Percentiles rank a stretch among this genome's conserved stretches.
Conservation (phyloP, 2,888 invertebrate species). For the Iphiclides podalirius region DNA sequence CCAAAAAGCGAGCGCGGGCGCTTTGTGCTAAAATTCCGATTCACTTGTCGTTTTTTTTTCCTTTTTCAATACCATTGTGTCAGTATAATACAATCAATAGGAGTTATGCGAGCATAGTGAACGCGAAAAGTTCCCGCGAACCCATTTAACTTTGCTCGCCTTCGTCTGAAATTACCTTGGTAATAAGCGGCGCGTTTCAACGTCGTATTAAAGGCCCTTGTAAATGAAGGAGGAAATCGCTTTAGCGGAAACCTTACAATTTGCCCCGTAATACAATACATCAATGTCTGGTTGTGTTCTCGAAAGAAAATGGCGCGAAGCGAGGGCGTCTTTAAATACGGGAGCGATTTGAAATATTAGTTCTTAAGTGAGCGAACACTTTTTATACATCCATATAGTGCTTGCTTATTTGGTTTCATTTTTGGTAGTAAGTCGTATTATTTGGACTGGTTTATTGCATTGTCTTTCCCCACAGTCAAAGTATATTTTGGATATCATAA, state of each 20-base stretch:
- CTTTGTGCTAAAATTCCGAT: too few species aligned
- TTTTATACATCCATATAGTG: conserved; percentile 3
- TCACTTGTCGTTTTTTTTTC: too few species aligned
- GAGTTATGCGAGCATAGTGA: background rate
- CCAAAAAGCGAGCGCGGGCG: too few species aligned
- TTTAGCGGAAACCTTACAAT: conserved; percentile 30
- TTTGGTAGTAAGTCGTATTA: too few species aligned
- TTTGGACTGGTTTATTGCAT: too few species aligned
- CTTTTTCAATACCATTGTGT: background rate
- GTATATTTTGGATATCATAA: too few species aligned
- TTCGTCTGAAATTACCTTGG: conserved; percentile 19
- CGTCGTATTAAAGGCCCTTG: conserved; percentile 25
- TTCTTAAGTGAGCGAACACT: conserved; percentile 4
- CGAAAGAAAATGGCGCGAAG: conserved; percentile 1
- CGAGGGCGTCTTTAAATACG: conserved; percentile 2
- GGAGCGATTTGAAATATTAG: conserved; percentile 9
- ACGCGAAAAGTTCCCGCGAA: conserved; percentile 12
- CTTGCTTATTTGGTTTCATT: too few species aligned
- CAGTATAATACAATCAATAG: background rate
- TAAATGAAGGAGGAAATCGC: conserved; percentile 31
- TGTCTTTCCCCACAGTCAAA: too few species aligned
- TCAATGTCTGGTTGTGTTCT: conserved; percentile 22
- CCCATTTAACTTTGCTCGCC: conserved; percentile 17
- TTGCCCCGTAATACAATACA: conserved; percentile 19
- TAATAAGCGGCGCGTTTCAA: conserved; percentile 15